Conservation (phyloP, 2,888 invertebrate species). For the Meandrusa payeni region DNA sequence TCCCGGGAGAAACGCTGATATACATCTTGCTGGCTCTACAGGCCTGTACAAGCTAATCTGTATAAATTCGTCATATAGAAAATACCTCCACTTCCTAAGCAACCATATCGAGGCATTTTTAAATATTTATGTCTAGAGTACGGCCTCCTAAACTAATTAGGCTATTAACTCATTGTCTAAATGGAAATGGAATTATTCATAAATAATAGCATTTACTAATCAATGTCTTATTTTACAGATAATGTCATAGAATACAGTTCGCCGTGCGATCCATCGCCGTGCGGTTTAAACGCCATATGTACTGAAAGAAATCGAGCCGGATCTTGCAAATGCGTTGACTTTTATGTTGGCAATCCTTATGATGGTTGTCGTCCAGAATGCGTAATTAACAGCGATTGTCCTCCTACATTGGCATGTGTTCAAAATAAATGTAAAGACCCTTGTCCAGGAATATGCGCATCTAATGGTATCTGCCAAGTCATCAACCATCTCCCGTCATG, state of each 20-base stretch:
- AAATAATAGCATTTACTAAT: neutral
- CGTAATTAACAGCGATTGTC: constrained; percentile 89
- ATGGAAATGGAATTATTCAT: too few species aligned
- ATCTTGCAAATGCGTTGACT: constrained; percentile 85
- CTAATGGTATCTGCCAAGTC: constrained; percentile 87
- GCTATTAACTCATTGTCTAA: too few species aligned
- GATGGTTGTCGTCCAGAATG: constrained; percentile 91
- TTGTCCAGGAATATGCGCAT: constrained; percentile 88
- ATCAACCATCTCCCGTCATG: constrained; percentile 88
- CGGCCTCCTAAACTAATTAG: too few species aligned
- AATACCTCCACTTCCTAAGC: too few species aligned
- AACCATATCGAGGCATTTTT: too few species aligned
- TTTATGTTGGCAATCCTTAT: constrained; percentile 73
- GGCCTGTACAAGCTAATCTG: too few species aligned
- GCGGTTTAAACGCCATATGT: constrained; percentile 84
- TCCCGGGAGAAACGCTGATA: too few species aligned
- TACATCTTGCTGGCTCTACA: too few species aligned
- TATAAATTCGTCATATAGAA: too few species aligned
- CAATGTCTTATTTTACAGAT: constrained; percentile 44
- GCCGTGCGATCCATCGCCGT: constrained; percentile 86
- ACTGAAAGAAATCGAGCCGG: constrained; percentile 83
- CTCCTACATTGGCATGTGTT: constrained; percentile 86
- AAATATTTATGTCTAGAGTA: too few species aligned
- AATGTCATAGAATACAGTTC: constrained; percentile 61
- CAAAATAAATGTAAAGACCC: constrained; percentile 90